Evolutionary conservation across 2,888 invertebrate species (phyloP).

Genomic region (Synergus japonicus): DNA sequence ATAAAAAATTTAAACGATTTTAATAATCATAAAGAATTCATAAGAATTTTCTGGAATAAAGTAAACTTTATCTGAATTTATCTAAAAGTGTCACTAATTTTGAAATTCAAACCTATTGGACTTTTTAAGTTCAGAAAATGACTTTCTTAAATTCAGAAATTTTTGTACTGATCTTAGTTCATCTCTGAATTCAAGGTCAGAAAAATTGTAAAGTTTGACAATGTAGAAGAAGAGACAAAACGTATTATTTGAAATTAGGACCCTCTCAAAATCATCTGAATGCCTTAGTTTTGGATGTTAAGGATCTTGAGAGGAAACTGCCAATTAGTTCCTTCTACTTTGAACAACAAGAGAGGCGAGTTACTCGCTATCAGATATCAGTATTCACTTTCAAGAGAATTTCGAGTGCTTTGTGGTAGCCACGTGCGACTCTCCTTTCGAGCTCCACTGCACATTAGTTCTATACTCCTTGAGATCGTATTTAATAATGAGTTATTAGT

Average conservation of each 20-base stretch:
- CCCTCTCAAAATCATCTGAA: neutral
- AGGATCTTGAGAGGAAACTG: conserved; percentile 61
- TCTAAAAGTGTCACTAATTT: too few relatives aligned
- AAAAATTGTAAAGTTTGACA: too few relatives aligned
- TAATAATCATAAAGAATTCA: too few relatives aligned
- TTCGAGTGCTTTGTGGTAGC: conserved; percentile 47
- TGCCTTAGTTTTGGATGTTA: conserved; percentile 43
- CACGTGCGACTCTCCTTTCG: conserved; percentile 39
- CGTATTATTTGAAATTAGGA: neutral
- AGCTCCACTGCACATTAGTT: conserved; percentile 24
- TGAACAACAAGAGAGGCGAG: conserved; percentile 67
- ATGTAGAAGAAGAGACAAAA: neutral
- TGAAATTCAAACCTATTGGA: too few relatives aligned
- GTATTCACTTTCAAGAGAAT: conserved; percentile 73
- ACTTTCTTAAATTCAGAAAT: too few relatives aligned
- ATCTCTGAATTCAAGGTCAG: too few relatives aligned
- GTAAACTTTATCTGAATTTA: too few relatives aligned
- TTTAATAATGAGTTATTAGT: conserved; percentile 32
- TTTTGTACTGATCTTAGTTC: too few relatives aligned
- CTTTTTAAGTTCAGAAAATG: too few relatives aligned
- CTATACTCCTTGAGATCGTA: conserved; percentile 15
- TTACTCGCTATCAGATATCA: conserved; percentile 65
- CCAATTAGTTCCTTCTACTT: conserved; percentile 65
- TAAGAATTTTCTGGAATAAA: too few relatives aligned
- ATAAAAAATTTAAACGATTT: too few relatives aligned